These are phyloP conservation scores for Sebastes taczanowskii DNA, from an alignment of 2,797 vertebrate genomes.

Conservation along the genomic window DNA sequence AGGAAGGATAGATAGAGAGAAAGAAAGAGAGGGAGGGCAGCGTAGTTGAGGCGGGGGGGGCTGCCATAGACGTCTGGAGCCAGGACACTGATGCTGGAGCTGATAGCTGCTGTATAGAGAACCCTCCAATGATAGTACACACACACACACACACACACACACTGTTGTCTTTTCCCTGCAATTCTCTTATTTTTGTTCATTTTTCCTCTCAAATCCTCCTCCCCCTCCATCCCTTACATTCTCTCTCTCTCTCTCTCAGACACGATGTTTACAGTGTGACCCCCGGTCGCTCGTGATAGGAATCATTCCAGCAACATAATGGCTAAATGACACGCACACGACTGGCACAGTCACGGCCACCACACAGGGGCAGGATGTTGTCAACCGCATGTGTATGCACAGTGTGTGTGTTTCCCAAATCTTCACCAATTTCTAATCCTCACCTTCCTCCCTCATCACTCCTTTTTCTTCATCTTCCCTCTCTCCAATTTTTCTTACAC, in stretches of 20 bases:
- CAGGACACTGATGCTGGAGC: slow-evolving; percentile 79
- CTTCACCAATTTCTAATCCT: slow-evolving; percentile 19
- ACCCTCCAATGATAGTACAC: slow-evolving; percentile 55
- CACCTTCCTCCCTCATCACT: not conserved
- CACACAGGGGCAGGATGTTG: slow-evolving; percentile 66
- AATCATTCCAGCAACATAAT: slow-evolving; percentile 81
- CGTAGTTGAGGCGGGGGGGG: slow-evolving; percentile 40
- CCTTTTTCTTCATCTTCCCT: slow-evolving; percentile 24
- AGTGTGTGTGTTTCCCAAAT: slow-evolving; percentile 8
- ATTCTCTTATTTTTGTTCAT: slow-evolving; percentile 34
- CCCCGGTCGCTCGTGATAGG: slow-evolving; percentile 77
- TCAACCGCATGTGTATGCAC: slow-evolving; percentile 14
- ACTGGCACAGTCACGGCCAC: slow-evolving; percentile 62
- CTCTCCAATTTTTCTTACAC: slow-evolving; percentile 45
- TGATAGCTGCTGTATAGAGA: slow-evolving; percentile 72
- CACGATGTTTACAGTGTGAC: slow-evolving; percentile 80
- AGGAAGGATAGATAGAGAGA: not conserved
- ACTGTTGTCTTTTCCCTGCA: not conserved
- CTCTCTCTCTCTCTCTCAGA: slow-evolving; percentile 42
- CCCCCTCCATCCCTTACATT: slow-evolving; percentile 12
- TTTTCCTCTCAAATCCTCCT: not conserved
- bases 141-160: slow-evolving; percentile 35
- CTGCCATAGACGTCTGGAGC: slow-evolving; percentile 80
- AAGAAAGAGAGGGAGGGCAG: slow-evolving; percentile 12
- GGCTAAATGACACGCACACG: slow-evolving; percentile 76